These are phyloP conservation scores for Archilochus colubris DNA, from an alignment of 2,113 vertebrate species.

Conservation along the genomic window DNA sequence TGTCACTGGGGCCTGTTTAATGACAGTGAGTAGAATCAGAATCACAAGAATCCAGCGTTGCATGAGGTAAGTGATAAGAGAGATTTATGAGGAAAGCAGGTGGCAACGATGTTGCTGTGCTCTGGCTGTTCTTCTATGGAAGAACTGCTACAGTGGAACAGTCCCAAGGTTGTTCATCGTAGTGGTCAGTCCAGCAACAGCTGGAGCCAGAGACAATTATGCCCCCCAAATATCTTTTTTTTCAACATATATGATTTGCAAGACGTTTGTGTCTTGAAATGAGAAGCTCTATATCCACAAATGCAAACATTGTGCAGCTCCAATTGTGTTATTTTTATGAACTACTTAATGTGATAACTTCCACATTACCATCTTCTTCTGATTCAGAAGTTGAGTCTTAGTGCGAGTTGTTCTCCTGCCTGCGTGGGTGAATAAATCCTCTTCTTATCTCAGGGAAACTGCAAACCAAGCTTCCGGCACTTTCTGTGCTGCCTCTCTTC, in stretches of 20 bases:
- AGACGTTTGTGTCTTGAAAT: background rate
- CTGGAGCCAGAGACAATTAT: background rate
- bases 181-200: background rate
- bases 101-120: background rate
- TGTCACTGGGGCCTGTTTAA: background rate
- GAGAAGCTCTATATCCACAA: background rate
- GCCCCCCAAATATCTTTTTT: background rate
- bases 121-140: background rate
- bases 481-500: background rate
- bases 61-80: background rate
- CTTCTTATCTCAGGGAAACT: slow-evolving; percentile 2
- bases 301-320: background rate
- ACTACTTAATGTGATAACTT: slow-evolving; percentile 23
- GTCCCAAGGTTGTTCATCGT: background rate
- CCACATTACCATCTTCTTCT: slow-evolving; percentile 4
- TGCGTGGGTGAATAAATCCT: slow-evolving; percentile 33
- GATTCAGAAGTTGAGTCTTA: slow-evolving; percentile 43
- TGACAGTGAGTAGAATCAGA: background rate
- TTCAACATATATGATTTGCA: rapidly evolving
- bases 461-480: slow-evolving; percentile 3
- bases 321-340: background rate
- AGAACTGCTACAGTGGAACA: background rate
- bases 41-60: background rate
- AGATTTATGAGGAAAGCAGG: background rate
- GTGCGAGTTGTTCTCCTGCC: slow-evolving; percentile 5